Evolutionary conservation across 1,140 invertebrate species (phyloP).

Genomic region (Drosophila melanogaster): Release_6_plus_ISO1_MT NT_037436.4:21506001-21506500

Average conservation of each 20-base stretch:
- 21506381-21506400: neutral
- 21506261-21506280: neutral
- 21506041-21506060: slow-evolving; percentile 90
- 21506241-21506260: neutral
- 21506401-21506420: neutral
- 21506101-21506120: slow-evolving; percentile 96
- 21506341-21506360: no score
- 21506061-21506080: slow-evolving; percentile 96
- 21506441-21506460: slow-evolving; percentile 93
- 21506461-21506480: slow-evolving; percentile 95
- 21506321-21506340: neutral
- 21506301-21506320: neutral
- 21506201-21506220: slow-evolving; percentile 91
- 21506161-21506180: slow-evolving; percentile 90
- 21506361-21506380: neutral
- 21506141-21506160: slow-evolving; percentile 92
- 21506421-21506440: slow-evolving; percentile 86
- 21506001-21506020: slow-evolving; percentile 95
- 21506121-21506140: slow-evolving; percentile 93
- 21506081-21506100: slow-evolving; percentile 93
- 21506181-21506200: slow-evolving; percentile 96
- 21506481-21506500: slow-evolving; percentile 93
- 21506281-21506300: neutral
- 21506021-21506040: slow-evolving; percentile 92
- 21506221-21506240: slow-evolving; percentile 32